These are phyloP conservation scores for Chorisops tibialis DNA, from an alignment of 2,888 invertebrate species.

Conservation along the genomic window DNA sequence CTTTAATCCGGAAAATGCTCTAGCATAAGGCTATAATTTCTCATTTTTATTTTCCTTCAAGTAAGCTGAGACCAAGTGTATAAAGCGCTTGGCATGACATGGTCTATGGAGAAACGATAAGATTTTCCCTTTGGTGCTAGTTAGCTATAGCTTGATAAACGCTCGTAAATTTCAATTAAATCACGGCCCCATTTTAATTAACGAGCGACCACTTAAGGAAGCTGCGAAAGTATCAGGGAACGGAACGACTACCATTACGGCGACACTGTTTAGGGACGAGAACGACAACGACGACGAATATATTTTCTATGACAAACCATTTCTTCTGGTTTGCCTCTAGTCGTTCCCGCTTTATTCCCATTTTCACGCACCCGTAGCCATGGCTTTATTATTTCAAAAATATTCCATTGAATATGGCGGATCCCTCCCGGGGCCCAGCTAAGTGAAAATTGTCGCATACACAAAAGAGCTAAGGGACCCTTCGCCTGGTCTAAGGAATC, in stretches of 20 bases:
- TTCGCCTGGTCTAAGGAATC: not conserved
- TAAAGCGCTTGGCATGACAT: too few relatives aligned
- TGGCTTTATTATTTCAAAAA: slow-evolving; percentile 2
- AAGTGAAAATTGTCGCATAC: not conserved
- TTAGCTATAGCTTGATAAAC: too few relatives aligned
- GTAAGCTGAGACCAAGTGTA: too few relatives aligned
- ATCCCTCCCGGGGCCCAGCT: not conserved
- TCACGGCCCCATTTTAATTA: slow-evolving; percentile 16
- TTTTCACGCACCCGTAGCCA: not conserved
- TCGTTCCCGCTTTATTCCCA: not conserved
- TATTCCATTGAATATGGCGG: slow-evolving; percentile 9
- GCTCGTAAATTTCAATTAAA: slow-evolving; percentile 17
- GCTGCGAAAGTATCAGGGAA: not conserved
- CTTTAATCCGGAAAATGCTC: too few relatives aligned
- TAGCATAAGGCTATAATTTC: too few relatives aligned
- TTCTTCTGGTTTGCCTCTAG: not conserved
- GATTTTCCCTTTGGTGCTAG: too few relatives aligned
- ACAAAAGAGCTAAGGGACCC: not conserved
- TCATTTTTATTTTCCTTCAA: too few relatives aligned
- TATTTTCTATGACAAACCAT: not conserved
- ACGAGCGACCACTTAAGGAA: not conserved
- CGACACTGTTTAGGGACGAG: too few relatives aligned
- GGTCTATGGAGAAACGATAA: too few relatives aligned
- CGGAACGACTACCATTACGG: too few relatives aligned
- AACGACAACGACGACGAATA: too few relatives aligned